These are phyloP conservation scores for Rhyacichthys aspro DNA, from an alignment of 2,797 vertebrate species.

Conservation along the genomic window DNA sequence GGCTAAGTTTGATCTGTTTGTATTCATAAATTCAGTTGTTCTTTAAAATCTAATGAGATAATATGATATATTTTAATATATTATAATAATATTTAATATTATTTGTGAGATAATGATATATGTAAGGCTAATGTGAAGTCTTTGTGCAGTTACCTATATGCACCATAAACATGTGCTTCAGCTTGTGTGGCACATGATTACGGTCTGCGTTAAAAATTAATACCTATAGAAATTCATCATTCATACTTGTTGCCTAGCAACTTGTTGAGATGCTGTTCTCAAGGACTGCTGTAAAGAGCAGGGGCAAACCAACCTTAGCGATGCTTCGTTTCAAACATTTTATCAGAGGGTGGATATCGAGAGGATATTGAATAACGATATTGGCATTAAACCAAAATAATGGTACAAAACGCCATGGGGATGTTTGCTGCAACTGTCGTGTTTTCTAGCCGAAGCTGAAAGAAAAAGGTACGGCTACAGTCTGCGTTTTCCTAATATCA, in stretches of 20 bases:
- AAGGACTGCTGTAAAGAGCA: conserved; percentile 23
- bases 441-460: no score
- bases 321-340: no score
- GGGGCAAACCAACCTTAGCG: not conserved
- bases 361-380: no score
- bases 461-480: not conserved
- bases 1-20: not conserved
- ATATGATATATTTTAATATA: no score
- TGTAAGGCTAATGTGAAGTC: not conserved
- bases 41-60: no score
- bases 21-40: not conserved
- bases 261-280: conserved; percentile 32
- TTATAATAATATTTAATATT: no score
- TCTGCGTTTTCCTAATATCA: not conserved
- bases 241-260: conserved; percentile 47
- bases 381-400: not conserved
- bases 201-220: conserved; percentile 25
- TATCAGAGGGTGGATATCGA: no score
- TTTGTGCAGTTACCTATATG: not conserved
- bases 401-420: not conserved
- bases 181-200: not conserved
- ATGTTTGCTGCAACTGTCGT: no score
- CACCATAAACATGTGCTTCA: not conserved
- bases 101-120: no score
- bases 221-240: conserved; percentile 9